These are phyloP conservation scores for Meteorus cinctellus DNA, from an alignment of 2,888 invertebrate species.

Conservation along the genomic window DNA sequence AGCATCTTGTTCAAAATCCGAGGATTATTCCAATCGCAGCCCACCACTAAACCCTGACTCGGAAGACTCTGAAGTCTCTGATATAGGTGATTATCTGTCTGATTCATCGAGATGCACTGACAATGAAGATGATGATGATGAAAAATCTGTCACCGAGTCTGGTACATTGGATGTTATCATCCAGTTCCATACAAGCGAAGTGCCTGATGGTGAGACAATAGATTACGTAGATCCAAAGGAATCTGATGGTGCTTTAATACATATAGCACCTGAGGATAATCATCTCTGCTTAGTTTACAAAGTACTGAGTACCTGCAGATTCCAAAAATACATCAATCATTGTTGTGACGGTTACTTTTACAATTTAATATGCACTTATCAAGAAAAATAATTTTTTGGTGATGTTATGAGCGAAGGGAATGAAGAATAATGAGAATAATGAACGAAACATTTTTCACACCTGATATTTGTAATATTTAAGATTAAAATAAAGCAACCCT, in stretches of 20 bases:
- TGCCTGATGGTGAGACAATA: constrained; percentile 58
- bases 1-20: constrained; percentile 51
- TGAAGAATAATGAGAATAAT: background rate
- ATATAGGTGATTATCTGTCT: constrained; percentile 64
- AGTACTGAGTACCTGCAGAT: constrained; percentile 73
- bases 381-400: constrained; percentile 47
- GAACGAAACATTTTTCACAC: constrained; percentile 8
- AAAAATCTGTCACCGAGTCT: constrained; percentile 47
- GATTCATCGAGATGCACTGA: constrained; percentile 57
- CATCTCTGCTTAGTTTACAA: constrained; percentile 81
- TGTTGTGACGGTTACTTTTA: constrained; percentile 68
- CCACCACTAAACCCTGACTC: constrained; percentile 54
- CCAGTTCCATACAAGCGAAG: constrained; percentile 65
- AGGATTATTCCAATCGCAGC: constrained; percentile 33
- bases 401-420: background rate
- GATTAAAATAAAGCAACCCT: constrained; percentile 5
- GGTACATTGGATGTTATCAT: constrained; percentile 66
- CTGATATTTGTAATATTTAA: constrained; percentile 16
- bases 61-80: constrained; percentile 63
- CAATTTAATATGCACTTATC: constrained; percentile 68
- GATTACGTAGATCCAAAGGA: constrained; percentile 65
- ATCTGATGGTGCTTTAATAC: constrained; percentile 75
- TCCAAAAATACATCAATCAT: constrained; percentile 69
- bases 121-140: constrained; percentile 56
- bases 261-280: constrained; percentile 80